A percentile compares a stretch with the other conserved stretches of the same genome.
These are phyloP conservation scores for Pseudotriccus pelzelni DNA, from an alignment of 2,797 vertebrate genomes.

Conservation along the genomic window DNA sequence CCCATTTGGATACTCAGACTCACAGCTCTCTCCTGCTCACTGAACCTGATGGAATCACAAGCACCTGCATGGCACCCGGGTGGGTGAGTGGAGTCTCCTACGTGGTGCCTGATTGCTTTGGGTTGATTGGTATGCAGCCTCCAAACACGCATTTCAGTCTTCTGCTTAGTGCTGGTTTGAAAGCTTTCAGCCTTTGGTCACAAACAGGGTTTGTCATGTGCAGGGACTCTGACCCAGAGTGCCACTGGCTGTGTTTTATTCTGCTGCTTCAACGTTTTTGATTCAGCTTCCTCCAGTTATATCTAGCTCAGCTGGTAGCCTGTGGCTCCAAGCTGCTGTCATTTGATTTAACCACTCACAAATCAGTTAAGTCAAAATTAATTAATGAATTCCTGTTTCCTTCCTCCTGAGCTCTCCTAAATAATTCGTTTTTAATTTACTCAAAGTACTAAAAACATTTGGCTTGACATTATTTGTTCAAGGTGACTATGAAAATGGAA, in stretches of 20 bases:
- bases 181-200: not conserved
- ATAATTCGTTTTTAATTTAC: constrained; percentile 53
- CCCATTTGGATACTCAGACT: fast-evolving
- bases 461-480: constrained; percentile 29
- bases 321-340: constrained; percentile 50
- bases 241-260: constrained; percentile 17
- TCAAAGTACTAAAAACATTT: constrained; percentile 25
- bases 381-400: constrained; percentile 44
- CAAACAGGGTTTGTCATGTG: not conserved
- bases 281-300: not conserved
- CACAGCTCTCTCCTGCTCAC: not conserved
- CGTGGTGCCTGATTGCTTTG: not conserved
- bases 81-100: not conserved
- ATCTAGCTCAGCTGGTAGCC: constrained; percentile 26
- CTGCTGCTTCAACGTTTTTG: not conserved
- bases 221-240: not conserved
- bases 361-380: constrained; percentile 63
- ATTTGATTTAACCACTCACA: constrained; percentile 48
- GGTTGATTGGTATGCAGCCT: not conserved
- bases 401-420: constrained; percentile 23
- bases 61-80: fast-evolving
- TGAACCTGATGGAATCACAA: not conserved
- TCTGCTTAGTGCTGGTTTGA: not conserved
- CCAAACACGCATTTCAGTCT: not conserved
- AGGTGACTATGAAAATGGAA: constrained; percentile 26